phyloP scores from a whole-genome alignment of 2,888 invertebrate genomes.

The Serrognathus titanus region DNA sequence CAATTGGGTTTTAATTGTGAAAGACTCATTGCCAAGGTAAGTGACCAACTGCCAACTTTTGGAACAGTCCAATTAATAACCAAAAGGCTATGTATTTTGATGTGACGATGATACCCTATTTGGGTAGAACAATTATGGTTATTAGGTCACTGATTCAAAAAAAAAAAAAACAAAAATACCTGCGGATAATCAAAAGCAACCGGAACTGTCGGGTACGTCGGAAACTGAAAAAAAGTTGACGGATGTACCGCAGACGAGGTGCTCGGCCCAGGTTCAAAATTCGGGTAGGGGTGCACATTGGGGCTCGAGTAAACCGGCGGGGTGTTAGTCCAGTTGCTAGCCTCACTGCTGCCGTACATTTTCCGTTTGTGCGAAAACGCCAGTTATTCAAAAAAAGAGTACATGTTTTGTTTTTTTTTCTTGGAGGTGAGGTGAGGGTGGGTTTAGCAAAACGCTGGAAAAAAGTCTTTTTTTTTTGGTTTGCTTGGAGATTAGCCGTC shows the following conservation, averaged over 20 bases:
- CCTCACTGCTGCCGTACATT: constrained; percentile 18
- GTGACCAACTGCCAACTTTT: no score
- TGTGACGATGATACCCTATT: no score
- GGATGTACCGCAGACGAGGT: constrained; percentile 25
- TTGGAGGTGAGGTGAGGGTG: not conserved
- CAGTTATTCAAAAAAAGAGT: not conserved
- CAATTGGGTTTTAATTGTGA: no score
- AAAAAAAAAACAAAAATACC: constrained; percentile 28
- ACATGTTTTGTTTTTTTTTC: no score
- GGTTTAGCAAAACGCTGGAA: not conserved
- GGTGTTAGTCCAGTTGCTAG: constrained; percentile 15
- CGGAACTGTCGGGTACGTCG: constrained; percentile 36
- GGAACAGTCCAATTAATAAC: no score
- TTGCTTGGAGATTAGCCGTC: not conserved
- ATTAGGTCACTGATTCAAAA: no score
- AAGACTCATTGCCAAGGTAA: no score
- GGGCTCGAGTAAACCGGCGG: constrained; percentile 16
- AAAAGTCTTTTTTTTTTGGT: constrained; percentile 1
- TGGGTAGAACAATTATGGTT: no score
- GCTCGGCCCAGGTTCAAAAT: constrained; percentile 37
- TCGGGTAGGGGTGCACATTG: constrained; percentile 27
- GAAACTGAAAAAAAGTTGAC: constrained; percentile 38
- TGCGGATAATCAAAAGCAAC: constrained; percentile 43
- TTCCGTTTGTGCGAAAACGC: constrained; percentile 3
- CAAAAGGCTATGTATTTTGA: no score